Conservation (phyloP, 2,797 vertebrate genomes). For the Onychomys arenicola region DNA sequence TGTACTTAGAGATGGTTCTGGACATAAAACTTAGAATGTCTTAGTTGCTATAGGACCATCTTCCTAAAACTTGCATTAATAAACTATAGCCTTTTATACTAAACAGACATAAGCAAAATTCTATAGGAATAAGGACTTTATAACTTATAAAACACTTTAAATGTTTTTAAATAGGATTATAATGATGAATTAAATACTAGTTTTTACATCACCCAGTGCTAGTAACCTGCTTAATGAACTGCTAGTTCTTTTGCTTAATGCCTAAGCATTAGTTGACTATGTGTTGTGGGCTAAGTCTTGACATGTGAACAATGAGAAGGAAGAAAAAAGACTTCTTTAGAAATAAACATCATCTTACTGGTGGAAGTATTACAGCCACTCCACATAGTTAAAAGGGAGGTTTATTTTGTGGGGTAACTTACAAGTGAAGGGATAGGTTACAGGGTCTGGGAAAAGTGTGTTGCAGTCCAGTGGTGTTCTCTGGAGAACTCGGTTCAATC, state of each 20-base stretch:
- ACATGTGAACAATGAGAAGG: neutral
- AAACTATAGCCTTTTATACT: neutral
- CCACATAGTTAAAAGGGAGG: no score
- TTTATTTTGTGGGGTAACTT: no score
- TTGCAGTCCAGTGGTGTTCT: no score
- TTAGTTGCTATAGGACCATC: neutral
- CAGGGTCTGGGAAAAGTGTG: no score
- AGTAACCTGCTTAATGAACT: neutral
- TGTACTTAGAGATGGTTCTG: neutral
- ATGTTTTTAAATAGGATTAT: neutral
- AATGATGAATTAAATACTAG: neutral
- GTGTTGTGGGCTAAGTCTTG: neutral
- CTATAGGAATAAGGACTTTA: neutral
- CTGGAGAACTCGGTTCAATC: no score
- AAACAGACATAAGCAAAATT: constrained; percentile 6
- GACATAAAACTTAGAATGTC: neutral
- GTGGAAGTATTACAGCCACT: no score
- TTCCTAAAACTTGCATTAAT: constrained; percentile 16
- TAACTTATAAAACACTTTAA: constrained; percentile 30
- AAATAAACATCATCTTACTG: constrained; percentile 9
- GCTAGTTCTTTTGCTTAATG: neutral
- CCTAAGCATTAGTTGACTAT: constrained; percentile 13
- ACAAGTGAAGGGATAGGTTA: no score
- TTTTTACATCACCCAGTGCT: neutral
- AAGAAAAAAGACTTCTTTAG: neutral